These are phyloP conservation scores for Torymus aiolomorphi DNA, from an alignment of 2,888 invertebrate species.

Conservation along the genomic window DNA sequence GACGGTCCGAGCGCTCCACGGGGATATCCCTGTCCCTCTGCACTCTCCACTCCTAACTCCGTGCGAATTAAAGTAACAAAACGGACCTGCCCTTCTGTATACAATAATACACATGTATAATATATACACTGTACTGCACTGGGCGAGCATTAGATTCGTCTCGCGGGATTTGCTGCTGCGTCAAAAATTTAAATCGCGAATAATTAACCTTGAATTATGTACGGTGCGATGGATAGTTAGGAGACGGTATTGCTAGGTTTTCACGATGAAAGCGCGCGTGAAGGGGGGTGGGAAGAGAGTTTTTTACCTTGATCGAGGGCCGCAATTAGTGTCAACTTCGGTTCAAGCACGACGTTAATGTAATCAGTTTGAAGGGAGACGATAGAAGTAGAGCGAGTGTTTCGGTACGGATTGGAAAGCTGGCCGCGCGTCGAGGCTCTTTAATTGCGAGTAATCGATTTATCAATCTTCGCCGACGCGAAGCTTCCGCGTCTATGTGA, in stretches of 20 bases:
- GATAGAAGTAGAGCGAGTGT: no score
- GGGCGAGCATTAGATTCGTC: conserved; percentile 8
- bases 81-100: no score
- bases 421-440: neutral
- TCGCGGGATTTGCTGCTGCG: neutral
- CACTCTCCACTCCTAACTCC: no score
- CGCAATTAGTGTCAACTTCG: conserved; percentile 49
- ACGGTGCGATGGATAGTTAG: no score
- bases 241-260: neutral
- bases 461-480: neutral
- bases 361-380: conserved; percentile 15
- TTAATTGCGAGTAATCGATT: conserved; percentile 40
- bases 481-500: neutral
- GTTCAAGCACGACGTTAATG: conserved; percentile 30
- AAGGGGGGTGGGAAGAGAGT: conserved; percentile 22
- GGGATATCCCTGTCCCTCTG: no score
- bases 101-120: no score
- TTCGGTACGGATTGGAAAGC: no score
- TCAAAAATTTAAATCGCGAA: neutral
- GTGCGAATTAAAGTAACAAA: no score
- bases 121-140: no score
- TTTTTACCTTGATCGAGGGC: conserved; percentile 8
- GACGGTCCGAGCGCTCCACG: no score
- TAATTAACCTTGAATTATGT: no score
- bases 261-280: neutral